Conservation (phyloP, 2,113 vertebrate genomes). For the Himantopus leucocephalus region DNA sequence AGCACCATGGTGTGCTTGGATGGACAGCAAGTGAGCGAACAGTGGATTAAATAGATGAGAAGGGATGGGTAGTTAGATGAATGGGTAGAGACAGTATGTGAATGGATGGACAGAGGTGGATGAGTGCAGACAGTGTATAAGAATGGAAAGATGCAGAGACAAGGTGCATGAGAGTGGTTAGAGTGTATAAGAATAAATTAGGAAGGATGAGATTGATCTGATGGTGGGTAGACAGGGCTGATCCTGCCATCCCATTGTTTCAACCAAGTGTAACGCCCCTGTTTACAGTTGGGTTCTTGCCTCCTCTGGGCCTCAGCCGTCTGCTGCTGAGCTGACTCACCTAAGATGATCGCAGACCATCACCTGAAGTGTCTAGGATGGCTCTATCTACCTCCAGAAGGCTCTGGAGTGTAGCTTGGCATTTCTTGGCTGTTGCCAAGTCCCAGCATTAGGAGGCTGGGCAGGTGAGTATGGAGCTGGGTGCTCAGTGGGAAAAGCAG, state of each 20-base stretch:
- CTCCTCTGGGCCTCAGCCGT: background rate
- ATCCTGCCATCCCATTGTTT: background rate
- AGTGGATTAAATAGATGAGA: background rate
- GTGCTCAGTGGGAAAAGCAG: background rate
- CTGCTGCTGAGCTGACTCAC: background rate
- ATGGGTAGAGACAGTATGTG: background rate
- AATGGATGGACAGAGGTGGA: background rate
- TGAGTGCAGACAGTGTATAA: too few relatives aligned
- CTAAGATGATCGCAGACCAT: background rate
- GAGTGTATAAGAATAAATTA: background rate
- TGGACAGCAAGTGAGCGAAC: background rate
- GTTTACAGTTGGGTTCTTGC: background rate
- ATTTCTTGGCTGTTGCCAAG: background rate
- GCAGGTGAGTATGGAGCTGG: background rate
- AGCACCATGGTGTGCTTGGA: background rate
- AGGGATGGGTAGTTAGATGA: background rate
- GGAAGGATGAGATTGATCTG: background rate
- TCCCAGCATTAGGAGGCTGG: background rate
- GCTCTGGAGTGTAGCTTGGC: background rate
- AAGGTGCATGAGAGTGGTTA: background rate
- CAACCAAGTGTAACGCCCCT: background rate
- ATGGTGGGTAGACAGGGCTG: background rate
- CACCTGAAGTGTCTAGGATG: background rate
- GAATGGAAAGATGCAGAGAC: background rate
- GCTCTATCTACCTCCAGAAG: background rate